Evolutionary conservation across 2,888 invertebrate species (phyloP), one percentile per base, ranked within the genome.

Genomic region (Orthosia incerta): DNA sequence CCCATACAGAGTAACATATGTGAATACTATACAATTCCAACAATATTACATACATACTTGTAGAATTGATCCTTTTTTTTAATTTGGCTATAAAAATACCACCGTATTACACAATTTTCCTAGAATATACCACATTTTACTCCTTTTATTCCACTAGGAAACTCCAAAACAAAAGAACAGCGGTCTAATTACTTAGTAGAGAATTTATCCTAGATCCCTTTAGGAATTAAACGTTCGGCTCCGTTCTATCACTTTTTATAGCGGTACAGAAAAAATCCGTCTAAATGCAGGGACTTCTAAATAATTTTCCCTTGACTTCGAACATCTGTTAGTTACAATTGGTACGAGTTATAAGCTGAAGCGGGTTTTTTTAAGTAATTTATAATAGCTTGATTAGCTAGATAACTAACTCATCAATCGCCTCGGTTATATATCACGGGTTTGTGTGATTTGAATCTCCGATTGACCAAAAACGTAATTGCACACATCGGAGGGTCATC

Each of bases 271-370:
- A 82, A 85, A 85, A 87, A 87, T 74, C 74, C 62, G 76, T 79
- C 73, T 53, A 55, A 79, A 64, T 76, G 67, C 55, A 64, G 20
- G 39, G 50, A 63, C 64, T 77, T 71, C 77, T 76, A 80, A 87
- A 87, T 83, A 80, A 83, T 87, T 85, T 85, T 76, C 63, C 55
- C 75, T 83, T 68, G 71, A 74, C 65, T 85, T 71, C 57, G 15
- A 73, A 74, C 76, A 65, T 80, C 65, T 71, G 73, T 48, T 64
- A 56, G 67, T 85, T 67, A 60, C 51, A 48, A 15, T 46, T 64
- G 83, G 2, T 15, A 0, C 16, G 69, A 79, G 48, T 57, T 0
- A 46, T 20, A 60, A 31, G 18, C 26, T 59, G 4, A 18, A 50
- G 76, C 71, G 56, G 4, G 0, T 50, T 70, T n/a, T 46, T 0